Percentiles rank a stretch among this genome's conserved stretches.
Evolutionary conservation across 2,888 invertebrate species (phyloP).

Genomic region (Dryobotodes eremita): DNA sequence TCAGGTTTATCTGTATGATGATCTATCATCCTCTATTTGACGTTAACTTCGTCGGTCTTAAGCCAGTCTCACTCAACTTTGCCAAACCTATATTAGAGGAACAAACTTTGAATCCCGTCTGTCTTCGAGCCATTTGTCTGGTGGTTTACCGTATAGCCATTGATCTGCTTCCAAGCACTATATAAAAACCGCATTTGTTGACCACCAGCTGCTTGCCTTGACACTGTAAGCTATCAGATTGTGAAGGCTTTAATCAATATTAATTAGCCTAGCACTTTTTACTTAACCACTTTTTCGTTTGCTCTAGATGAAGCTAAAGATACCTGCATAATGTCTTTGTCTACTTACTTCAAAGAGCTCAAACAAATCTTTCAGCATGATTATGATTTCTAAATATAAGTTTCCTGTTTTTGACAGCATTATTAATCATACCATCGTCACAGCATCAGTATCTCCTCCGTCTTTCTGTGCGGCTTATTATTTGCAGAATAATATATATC

Average conservation of each 20-base stretch:
- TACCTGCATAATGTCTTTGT: not conserved
- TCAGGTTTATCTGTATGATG: conserved; percentile 1
- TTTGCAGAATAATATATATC: conserved; percentile 63
- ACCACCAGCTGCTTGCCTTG: conserved; percentile 25
- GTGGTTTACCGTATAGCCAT: not conserved
- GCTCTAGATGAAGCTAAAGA: not conserved
- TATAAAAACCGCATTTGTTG: conserved; percentile 4
- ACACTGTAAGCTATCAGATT: conserved; percentile 45
- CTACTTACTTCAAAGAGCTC: not conserved
- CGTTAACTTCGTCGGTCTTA: not conserved
- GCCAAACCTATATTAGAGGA: not conserved
- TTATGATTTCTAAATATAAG: conserved; percentile 20
- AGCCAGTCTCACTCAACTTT: not conserved
- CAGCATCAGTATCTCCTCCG: conserved; percentile 42
- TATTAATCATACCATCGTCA: conserved; percentile 57
- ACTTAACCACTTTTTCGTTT: conserved; percentile 4
- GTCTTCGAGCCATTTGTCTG: not conserved
- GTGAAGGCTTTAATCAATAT: conserved; percentile 28
- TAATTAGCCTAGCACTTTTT: conserved; percentile 35
- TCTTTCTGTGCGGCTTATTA: conserved; percentile 46
- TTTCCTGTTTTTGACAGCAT: conserved; percentile 19
- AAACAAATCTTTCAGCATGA: not conserved
- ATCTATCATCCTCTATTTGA: conserved; percentile 20
- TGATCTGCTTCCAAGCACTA: not conserved
- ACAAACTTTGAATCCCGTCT: conserved; percentile 1